phyloP scores from a whole-genome alignment of 2,888 invertebrate genomes.

The Xestia xanthographa region DNA sequence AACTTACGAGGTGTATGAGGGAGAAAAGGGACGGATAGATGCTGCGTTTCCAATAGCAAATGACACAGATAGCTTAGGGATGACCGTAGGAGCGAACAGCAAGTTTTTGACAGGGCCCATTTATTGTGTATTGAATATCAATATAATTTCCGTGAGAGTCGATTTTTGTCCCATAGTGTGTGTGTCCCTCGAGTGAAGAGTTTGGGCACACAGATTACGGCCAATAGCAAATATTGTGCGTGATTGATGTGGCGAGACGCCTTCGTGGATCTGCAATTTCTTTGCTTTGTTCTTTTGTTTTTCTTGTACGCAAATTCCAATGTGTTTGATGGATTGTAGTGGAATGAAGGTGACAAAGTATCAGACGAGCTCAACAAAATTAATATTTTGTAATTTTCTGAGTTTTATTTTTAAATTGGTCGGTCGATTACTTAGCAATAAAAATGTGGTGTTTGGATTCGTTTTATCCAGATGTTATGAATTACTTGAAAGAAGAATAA shows the following conservation, averaged over 20 bases:
- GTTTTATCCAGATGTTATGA: background rate
- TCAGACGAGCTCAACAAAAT: slow-evolving; percentile 49
- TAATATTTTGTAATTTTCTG: slow-evolving; percentile 40
- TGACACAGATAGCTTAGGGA: slow-evolving; percentile 91
- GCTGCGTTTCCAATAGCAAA: slow-evolving; percentile 89
- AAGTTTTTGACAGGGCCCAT: slow-evolving; percentile 90
- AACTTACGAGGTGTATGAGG: slow-evolving; percentile 71
- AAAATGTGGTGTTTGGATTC: background rate
- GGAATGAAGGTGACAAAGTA: slow-evolving; percentile 64
- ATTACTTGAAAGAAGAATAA: background rate
- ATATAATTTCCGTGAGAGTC: slow-evolving; percentile 90
- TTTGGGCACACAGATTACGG: slow-evolving; percentile 88
- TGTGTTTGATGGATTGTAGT: slow-evolving; percentile 60
- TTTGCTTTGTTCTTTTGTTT: slow-evolving; percentile 79
- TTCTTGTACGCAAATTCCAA: slow-evolving; percentile 67
- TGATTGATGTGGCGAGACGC: slow-evolving; percentile 85
- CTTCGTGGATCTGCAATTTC: slow-evolving; percentile 76
- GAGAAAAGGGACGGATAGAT: slow-evolving; percentile 76
- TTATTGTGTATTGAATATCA: slow-evolving; percentile 91
- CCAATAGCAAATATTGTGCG: slow-evolving; percentile 88
- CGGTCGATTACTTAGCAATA: background rate
- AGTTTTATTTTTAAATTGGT: slow-evolving; percentile 44
- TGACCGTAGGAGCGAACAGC: slow-evolving; percentile 91
- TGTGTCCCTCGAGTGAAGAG: slow-evolving; percentile 84
- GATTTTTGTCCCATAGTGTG: slow-evolving; percentile 88